Base-by-base conservation (phyloP, 1,140 invertebrate genomes). In the Paracyclopina nana region DNA sequence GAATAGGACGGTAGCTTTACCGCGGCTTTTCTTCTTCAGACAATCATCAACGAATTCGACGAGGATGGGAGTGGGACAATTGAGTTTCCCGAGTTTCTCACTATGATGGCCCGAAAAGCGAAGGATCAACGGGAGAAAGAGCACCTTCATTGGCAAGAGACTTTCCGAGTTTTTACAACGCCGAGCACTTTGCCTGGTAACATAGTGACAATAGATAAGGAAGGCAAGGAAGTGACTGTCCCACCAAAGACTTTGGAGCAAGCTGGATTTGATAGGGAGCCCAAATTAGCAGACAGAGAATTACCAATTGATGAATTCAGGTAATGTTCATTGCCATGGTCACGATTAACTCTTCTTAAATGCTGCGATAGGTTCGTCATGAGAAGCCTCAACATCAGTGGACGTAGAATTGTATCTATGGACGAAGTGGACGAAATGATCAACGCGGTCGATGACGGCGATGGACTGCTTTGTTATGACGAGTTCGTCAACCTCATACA, bases 21-120 rank as follows among this genome's bases (percentile, higher is more conserved):
- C 8, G 20, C 20, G 34, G 4, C 34, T 38, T 38, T 38, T 2
- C 34, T 38, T 20, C 14, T 26, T 1, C 54, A 58, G 34, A 20
- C 34, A 20, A 38, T 38, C 20, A 38, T 38, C 34, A 38, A 38
- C 34, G 34, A 38, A 8, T 38, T 38, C 34, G 46, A 48, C 29
- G 46, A 22, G 16, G 46, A 48, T 30, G 64, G 67, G 12, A 68
- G 68, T 52, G 66, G 66, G 6, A 68, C 66, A 6, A 68, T 68
- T 43, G 67, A 68, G 45, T 67, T 72, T 57, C 68, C 70, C 44
- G 71, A 72, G 59, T 96, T 97, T 71, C 73, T 96, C 56, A 92
- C 90, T 61, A 96, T 97, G 85, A 96, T 97, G 87, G 88, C 88
- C 58, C 77, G 86, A 63, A 95, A 95, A 76, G 95, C 94, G 87